Percentiles rank a stretch among this genome's conserved stretches.
These are phyloP conservation scores for Adelosebastes latens DNA, from an alignment of 2,797 vertebrate species.

Conservation along the genomic window DNA sequence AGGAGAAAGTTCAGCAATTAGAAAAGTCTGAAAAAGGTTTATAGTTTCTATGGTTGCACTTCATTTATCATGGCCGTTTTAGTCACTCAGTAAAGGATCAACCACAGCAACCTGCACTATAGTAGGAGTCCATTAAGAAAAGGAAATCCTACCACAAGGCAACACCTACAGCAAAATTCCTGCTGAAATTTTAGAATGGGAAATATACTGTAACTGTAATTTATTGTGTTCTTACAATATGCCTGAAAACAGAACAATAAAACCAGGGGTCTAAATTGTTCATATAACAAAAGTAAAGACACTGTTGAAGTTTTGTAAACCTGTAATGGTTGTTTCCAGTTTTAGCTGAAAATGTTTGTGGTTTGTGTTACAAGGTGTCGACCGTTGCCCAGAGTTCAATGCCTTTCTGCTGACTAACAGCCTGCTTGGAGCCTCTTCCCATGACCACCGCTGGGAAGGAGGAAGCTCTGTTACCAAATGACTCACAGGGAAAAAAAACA, in stretches of 20 bases:
- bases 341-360: constrained; percentile 47
- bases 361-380: constrained; percentile 60
- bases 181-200: neutral
- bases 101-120: constrained; percentile 4
- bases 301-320: constrained; percentile 6
- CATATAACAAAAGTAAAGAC: neutral
- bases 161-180: neutral
- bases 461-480: constrained; percentile 73
- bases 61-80: constrained; percentile 58
- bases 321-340: constrained; percentile 20
- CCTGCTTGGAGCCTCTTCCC: constrained; percentile 66
- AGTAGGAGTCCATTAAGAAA: neutral
- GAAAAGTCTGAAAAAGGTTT: constrained; percentile 48
- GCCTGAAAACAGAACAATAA: neutral
- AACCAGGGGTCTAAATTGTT: neutral
- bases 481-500: constrained; percentile 70
- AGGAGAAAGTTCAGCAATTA: constrained; percentile 75
- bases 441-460: constrained; percentile 72
- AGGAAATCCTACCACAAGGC: neutral
- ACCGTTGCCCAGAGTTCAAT: constrained; percentile 58
- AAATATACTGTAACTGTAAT: neutral
- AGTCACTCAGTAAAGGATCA: constrained; percentile 34
- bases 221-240: neutral
- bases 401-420: constrained; percentile 75
- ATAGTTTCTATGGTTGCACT: constrained; percentile 49